Evolutionary conservation across 1,140 invertebrate species (phyloP), one percentile per base, ranked within the genome.

Genomic region (Nasonia giraulti): DNA sequence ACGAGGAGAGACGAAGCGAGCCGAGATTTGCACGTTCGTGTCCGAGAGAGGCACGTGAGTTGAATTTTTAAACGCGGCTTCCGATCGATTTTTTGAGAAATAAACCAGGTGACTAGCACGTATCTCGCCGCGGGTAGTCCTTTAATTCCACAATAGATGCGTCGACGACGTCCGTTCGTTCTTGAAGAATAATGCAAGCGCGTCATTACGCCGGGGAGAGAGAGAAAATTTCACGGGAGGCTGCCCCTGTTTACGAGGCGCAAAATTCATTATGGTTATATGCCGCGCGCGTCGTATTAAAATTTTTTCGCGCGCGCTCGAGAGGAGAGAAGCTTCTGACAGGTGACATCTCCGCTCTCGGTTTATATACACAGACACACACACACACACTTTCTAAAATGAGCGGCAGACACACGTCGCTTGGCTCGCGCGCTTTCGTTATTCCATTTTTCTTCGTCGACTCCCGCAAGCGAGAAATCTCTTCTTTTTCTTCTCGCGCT

Each of bases 41-140:
- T 11, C 14, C 20, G 71, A 11, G 73, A 37, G 33, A 37, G 33
- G 33, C 33, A 0, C 33, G 50, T 77, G 74, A 75, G 55, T 11
- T 76, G 37, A 83, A 83, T 83, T 66, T 83, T 27, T 73, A 50
- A 81, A 12, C 37, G 14, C 73, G 73, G 73, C 27, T 75, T 75
- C 55, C 55, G 7, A 62, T 62, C 17, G 55, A 62, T n/a, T n/a
- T 62, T 62, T 62, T 6, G 20, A 62, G 27, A 62, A 62, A 62
- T 20, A 62, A 7, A 62, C 20, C 3, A 7, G 55, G 4, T 6
- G 14, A 17, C 14, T 10, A 12, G 47, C 47, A 7, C 17, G 17
- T 62, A 17, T 62, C 20, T 62, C 55, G 6, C 55, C 55, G 6
- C 55, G 20, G 55, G 55, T n/a, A 62, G 55, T 62, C 55, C 55